phyloP scores from a whole-genome alignment of 2,113 vertebrate species.

The Gavialis gangeticus region DNA sequence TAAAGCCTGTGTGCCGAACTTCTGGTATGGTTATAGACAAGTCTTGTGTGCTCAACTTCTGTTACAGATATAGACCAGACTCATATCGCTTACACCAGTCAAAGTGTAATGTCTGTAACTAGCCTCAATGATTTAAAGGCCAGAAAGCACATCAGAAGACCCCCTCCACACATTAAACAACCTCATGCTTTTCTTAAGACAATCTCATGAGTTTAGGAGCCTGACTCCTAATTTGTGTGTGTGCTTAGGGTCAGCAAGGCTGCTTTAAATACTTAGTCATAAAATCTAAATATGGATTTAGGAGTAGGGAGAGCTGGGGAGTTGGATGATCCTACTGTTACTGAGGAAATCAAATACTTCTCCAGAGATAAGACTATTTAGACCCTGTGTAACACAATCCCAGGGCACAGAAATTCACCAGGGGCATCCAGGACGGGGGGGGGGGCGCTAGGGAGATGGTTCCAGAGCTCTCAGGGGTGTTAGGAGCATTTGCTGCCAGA shows the following conservation, averaged over 20 bases:
- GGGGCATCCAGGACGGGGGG: too few relatives aligned
- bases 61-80: too few relatives aligned
- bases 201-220: background rate
- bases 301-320: background rate
- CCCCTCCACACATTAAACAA: background rate
- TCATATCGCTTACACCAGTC: too few relatives aligned
- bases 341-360: background rate
- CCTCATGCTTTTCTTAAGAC: background rate
- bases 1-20: too few relatives aligned
- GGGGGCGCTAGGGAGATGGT: background rate
- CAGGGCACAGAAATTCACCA: background rate
- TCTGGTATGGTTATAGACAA: too few relatives aligned
- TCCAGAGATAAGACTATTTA: background rate
- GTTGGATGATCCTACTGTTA: constrained; percentile 11
- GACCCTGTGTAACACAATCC: background rate
- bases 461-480: rapidly evolving
- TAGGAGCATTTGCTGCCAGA: background rate
- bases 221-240: background rate
- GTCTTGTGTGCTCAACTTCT: too few relatives aligned
- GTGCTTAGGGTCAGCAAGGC: too few relatives aligned
- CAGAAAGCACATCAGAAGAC: background rate
- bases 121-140: background rate
- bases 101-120: too few relatives aligned
- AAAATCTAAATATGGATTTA: background rate
- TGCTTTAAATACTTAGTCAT: too few relatives aligned